A percentile compares a stretch with the other conserved stretches of the same genome.
These are phyloP conservation scores for Cyclopterus lumpus DNA, from an alignment of 2,797 vertebrate species.

Conservation along the genomic window DNA sequence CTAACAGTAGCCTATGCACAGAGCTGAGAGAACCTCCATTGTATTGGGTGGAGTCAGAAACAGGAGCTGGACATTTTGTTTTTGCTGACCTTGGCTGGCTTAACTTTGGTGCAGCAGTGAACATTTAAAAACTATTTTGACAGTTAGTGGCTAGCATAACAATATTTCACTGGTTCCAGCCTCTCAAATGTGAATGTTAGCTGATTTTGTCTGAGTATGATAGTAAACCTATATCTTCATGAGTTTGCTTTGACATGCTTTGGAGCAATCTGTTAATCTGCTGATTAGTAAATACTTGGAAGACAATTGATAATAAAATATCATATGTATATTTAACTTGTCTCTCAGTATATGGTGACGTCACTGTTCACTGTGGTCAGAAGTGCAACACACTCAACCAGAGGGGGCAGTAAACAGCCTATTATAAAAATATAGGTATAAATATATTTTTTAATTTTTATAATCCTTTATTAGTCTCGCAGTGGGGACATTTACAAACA, in stretches of 20 bases:
- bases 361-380: slow-evolving; percentile 1
- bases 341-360: background rate
- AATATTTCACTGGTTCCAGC: background rate
- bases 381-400: background rate
- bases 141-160: background rate
- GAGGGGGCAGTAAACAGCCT: background rate
- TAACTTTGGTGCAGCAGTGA: background rate
- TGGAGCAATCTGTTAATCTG: background rate
- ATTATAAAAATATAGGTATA: background rate
- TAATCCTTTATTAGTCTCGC: no score
- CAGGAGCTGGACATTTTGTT: background rate
- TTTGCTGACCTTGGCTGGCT: background rate
- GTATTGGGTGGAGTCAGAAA: no score
- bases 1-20: no score
- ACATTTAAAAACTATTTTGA: background rate
- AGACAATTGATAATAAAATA: background rate
- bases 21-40: no score
- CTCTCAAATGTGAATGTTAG: background rate
- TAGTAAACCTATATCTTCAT: background rate
- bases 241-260: background rate
- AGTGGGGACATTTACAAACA: no score
- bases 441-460: no score
- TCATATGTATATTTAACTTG: background rate
- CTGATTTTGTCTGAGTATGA: background rate
- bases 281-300: background rate